Percentiles rank a stretch among this genome's conserved stretches.
phyloP scores from a whole-genome alignment of 2,113 vertebrate genomes.

The Ia io region DNA sequence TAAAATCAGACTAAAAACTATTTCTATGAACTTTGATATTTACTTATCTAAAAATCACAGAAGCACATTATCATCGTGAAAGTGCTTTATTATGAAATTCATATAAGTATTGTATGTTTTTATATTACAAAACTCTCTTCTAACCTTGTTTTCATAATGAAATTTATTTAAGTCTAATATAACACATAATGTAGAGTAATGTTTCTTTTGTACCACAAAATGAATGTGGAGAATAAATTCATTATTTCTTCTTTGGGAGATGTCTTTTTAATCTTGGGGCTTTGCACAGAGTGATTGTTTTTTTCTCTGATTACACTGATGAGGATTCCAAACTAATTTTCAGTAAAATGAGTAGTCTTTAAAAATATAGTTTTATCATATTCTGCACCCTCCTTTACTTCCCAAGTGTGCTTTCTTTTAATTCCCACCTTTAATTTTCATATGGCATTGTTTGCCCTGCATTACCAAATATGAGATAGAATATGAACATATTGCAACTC shows the following conservation, averaged over 20 bases:
- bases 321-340: conserved; percentile 79
- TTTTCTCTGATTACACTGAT: conserved; percentile 75
- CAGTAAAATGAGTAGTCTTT: conserved; percentile 74
- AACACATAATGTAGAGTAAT: conserved; percentile 80
- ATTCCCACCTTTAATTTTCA: conserved; percentile 33
- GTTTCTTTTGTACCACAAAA: conserved; percentile 73
- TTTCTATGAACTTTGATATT: conserved; percentile 42
- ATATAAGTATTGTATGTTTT: conserved; percentile 73
- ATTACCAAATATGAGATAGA: neutral
- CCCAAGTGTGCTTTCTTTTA: conserved; percentile 9
- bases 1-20: conserved; percentile 11
- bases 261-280: conserved; percentile 78
- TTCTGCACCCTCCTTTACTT: conserved; percentile 31
- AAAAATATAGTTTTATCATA: conserved; percentile 65
- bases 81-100: conserved; percentile 75
- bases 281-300: conserved; percentile 70
- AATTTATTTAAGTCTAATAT: conserved; percentile 83
- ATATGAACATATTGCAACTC: neutral
- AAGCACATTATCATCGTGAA: conserved; percentile 41
- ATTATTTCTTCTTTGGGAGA: conserved; percentile 76
- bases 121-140: conserved; percentile 74
- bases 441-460: neutral
- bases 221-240: conserved; percentile 78
- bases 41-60: conserved; percentile 66
- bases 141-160: conserved; percentile 81